phyloP scores from a whole-genome alignment of 2,113 vertebrate genomes.

The Nannobrachium achirus region DNA sequence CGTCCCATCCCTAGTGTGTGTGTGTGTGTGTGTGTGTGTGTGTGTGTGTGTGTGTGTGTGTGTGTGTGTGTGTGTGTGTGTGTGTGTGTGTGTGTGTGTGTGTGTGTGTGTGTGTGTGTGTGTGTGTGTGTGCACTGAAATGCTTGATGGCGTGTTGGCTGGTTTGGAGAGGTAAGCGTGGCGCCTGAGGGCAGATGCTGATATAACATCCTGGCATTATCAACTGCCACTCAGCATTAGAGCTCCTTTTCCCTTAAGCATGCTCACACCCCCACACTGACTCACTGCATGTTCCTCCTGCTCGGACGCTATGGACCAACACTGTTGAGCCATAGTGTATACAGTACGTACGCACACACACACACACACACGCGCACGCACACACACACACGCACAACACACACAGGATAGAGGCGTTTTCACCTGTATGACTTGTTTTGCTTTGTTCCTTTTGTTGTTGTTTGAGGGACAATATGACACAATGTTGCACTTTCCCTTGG shows the following conservation, averaged over 20 bases:
- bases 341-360: slow-evolving; percentile 25
- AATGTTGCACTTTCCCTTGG: neutral
- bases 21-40: neutral
- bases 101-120: neutral
- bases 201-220: slow-evolving; percentile 83
- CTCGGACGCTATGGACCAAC: slow-evolving; percentile 72
- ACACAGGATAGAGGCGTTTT: slow-evolving; percentile 9
- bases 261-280: slow-evolving; percentile 76
- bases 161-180: slow-evolving; percentile 54
- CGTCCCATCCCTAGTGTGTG: too few relatives aligned
- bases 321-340: slow-evolving; percentile 55
- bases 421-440: too few relatives aligned
- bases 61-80: slow-evolving; percentile 36
- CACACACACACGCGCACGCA: slow-evolving; percentile 46
- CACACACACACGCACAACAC: slow-evolving; percentile 37
- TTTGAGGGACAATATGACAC: too few relatives aligned
- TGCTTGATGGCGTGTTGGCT: neutral
- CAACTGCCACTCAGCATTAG: slow-evolving; percentile 85
- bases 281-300: slow-evolving; percentile 70
- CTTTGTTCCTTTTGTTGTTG: too few relatives aligned
- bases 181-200: slow-evolving; percentile 79
- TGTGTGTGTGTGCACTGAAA: slow-evolving; percentile 8
- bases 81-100: slow-evolving; percentile 21
- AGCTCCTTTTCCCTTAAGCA: slow-evolving; percentile 74
- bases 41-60: slow-evolving; percentile 12